These are phyloP conservation scores for Drosophila ercepeae DNA, from an alignment of 1,140 invertebrate genomes.

Conservation along the genomic window DNA sequence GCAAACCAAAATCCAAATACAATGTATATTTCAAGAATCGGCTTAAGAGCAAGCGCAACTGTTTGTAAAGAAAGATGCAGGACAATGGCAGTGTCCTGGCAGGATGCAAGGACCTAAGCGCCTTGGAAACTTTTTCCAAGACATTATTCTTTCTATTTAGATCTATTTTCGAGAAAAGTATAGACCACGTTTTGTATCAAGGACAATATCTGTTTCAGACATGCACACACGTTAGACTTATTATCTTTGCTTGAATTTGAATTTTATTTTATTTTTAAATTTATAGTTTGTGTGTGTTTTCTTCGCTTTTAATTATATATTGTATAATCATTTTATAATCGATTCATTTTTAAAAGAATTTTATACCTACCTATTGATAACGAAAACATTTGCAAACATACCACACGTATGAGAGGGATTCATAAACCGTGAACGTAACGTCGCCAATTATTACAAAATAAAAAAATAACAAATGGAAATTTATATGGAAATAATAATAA, in stretches of 20 bases:
- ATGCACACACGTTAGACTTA: conserved; percentile 46
- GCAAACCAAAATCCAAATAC: conserved; percentile 36
- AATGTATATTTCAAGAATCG: conserved; percentile 67
- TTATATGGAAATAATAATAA: conserved; percentile 24
- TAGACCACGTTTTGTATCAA: conserved; percentile 10
- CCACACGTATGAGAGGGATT: conserved; percentile 47
- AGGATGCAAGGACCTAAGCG: conserved; percentile 35
- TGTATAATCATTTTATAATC: conserved; percentile 55
- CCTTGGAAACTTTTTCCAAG: conserved; percentile 28
- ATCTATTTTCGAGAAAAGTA: not conserved
- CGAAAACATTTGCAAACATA: conserved; percentile 56
- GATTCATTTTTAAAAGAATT: conserved; percentile 25
- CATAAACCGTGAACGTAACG: conserved; percentile 74
- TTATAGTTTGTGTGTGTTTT: conserved; percentile 78
- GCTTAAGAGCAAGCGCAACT: conserved; percentile 51
- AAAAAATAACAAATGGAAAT: conserved; percentile 48
- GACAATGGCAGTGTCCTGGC: conserved; percentile 28
- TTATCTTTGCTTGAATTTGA: conserved; percentile 26
- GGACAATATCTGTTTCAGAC: conserved; percentile 37
- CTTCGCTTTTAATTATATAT: conserved; percentile 50
- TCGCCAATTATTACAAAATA: conserved; percentile 73
- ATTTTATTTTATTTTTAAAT: conserved; percentile 45
- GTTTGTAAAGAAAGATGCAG: conserved; percentile 57
- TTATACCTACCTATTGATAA: conserved; percentile 49
- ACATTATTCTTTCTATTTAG: conserved; percentile 15